These are phyloP conservation scores for Sabatieria punctata DNA, from an alignment of 2,888 invertebrate species.

Conservation along the genomic window DNA sequence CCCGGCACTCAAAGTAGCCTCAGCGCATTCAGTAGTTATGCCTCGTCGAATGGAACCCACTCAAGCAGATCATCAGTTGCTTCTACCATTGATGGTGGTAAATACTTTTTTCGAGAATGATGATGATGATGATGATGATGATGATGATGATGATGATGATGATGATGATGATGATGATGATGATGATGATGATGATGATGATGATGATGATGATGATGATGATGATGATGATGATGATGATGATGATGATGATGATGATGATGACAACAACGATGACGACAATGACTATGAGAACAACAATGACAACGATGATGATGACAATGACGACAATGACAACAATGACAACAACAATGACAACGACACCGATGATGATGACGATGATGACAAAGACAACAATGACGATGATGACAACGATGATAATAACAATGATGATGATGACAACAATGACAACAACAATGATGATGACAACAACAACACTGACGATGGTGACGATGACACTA, in stretches of 20 bases:
- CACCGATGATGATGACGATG: too few relatives aligned
- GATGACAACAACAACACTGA: too few relatives aligned
- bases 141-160: conserved; percentile 8
- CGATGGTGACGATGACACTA: too few relatives aligned
- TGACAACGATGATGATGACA: conserved; percentile 4
- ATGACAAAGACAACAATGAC: too few relatives aligned
- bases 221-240: conserved; percentile 6
- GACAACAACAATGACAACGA: too few relatives aligned
- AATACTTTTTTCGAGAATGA: conserved; percentile 5
- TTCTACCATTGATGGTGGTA: too few relatives aligned
- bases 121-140: conserved; percentile 7
- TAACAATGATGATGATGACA: neutral
- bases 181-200: conserved; percentile 7
- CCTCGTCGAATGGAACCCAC: too few relatives aligned
- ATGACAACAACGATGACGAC: neutral
- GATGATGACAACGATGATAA: neutral
- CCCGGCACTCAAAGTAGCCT: too few relatives aligned
- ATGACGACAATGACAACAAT: conserved; percentile 5
- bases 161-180: conserved; percentile 8
- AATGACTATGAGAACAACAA: too few relatives aligned
- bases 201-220: conserved; percentile 5
- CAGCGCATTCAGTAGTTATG: too few relatives aligned
- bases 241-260: conserved; percentile 5
- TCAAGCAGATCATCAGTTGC: too few relatives aligned
- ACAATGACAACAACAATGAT: neutral